These are phyloP conservation scores for crab-eating macaque (Macaca fascicularis) DNA, from an alignment of 2,113 vertebrate genomes.

Conservation along the genomic window DNA sequence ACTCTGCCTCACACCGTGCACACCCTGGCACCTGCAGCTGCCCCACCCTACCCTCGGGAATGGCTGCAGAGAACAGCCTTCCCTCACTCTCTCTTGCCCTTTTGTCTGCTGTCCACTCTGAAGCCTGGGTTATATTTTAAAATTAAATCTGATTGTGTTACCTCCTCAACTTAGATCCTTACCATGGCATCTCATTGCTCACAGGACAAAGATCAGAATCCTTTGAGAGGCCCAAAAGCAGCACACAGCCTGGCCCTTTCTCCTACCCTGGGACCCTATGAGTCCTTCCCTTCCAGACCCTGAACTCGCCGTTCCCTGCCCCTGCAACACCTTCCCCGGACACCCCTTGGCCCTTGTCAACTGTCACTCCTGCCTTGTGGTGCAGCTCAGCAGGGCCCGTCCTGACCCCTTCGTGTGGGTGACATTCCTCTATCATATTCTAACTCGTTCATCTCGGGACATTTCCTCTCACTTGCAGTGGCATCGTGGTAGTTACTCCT, in stretches of 20 bases:
- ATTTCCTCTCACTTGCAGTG: neutral
- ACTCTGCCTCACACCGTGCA: neutral
- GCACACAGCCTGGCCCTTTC: neutral
- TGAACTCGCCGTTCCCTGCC: neutral
- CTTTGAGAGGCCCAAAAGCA: neutral
- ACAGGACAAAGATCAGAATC: neutral
- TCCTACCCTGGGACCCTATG: neutral
- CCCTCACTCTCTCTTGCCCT: neutral
- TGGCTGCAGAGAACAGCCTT: neutral
- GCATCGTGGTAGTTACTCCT: neutral
- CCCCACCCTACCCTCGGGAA: accelerated
- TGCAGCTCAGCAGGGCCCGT: neutral
- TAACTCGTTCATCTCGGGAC: neutral
- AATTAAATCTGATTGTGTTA: neutral
- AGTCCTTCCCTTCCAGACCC: neutral
- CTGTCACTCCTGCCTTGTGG: neutral
- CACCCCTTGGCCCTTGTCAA: neutral
- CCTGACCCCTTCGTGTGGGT: neutral
- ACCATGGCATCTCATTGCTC: neutral
- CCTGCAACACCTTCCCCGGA: neutral
- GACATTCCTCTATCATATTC: neutral
- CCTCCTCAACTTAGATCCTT: neutral
- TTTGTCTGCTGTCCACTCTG: neutral
- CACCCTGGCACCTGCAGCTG: accelerated
- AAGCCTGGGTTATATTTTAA: neutral